These are phyloP conservation scores for Engystomops pustulosus DNA, from an alignment of 2,113 vertebrate species.

Conservation along the genomic window DNA sequence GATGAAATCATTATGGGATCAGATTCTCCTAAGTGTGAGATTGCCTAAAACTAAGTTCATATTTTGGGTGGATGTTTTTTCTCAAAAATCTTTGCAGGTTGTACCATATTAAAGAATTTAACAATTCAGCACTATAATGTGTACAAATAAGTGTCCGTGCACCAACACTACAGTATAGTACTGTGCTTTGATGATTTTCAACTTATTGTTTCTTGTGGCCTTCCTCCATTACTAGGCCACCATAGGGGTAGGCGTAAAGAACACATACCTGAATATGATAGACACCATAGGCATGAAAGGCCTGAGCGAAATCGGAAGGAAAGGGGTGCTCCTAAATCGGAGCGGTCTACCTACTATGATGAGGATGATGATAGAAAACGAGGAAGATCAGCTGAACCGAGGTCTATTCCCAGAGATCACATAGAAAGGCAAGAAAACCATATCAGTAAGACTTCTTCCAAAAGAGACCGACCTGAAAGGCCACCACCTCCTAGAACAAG, in stretches of 20 bases:
- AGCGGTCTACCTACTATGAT: slow-evolving; percentile 2
- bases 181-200: not conserved
- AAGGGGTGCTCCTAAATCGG: slow-evolving; percentile 53
- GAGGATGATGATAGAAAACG: slow-evolving; percentile 35
- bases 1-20: too few relatives aligned
- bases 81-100: too few relatives aligned
- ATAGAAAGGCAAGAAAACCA: slow-evolving; percentile 43
- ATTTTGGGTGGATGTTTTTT: too few relatives aligned
- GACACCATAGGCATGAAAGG: slow-evolving; percentile 54
- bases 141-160: not conserved
- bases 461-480: slow-evolving; percentile 70
- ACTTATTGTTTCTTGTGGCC: slow-evolving; percentile 66
- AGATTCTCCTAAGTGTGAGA: too few relatives aligned
- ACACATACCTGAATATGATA: slow-evolving; percentile 64
- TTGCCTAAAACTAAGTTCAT: too few relatives aligned
- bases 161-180: not conserved
- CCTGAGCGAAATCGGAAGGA: slow-evolving; percentile 49
- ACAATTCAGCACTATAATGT: too few relatives aligned
- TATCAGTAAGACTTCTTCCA: slow-evolving; percentile 63
- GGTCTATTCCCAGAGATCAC: slow-evolving; percentile 23
- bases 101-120: too few relatives aligned
- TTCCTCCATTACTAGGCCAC: slow-evolving; percentile 70
- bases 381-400: not conserved
- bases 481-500: slow-evolving; percentile 63
- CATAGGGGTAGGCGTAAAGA: slow-evolving; percentile 72